phyloP scores from a whole-genome alignment of 2,113 vertebrate genomes.

The Nycticebus coucang region DNA sequence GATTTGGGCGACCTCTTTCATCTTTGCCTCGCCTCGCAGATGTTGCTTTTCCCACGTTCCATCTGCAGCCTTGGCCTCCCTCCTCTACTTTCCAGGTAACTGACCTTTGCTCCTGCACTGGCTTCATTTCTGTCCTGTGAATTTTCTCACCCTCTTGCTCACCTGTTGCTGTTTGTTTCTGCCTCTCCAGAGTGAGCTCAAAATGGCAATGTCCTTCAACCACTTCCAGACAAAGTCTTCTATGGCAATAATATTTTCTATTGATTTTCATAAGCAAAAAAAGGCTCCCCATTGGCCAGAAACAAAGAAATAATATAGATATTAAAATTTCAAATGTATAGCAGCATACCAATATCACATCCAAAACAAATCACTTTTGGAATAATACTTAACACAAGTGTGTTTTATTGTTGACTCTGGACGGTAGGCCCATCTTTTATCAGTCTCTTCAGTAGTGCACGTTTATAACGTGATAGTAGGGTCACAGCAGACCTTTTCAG shows the following conservation, averaged over 20 bases:
- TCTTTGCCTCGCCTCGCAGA: background rate
- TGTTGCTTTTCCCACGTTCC: background rate
- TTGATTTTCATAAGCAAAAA: background rate
- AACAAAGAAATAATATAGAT: background rate
- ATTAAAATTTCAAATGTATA: background rate
- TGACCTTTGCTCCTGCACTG: background rate
- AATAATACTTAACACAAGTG: background rate
- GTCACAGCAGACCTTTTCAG: background rate
- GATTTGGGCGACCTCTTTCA: background rate
- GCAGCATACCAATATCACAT: background rate
- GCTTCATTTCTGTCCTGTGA: background rate
- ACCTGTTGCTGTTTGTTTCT: background rate
- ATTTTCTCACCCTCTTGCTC: background rate
- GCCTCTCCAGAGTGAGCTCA: background rate
- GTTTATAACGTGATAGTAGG: background rate
- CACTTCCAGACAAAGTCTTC: background rate
- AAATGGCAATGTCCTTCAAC: background rate
- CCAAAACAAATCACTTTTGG: background rate
- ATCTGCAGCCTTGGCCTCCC: background rate
- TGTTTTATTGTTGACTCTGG: background rate
- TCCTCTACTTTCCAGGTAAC: background rate
- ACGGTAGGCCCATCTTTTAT: background rate
- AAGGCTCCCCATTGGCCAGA: background rate
- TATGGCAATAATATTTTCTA: background rate
- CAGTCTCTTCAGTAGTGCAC: background rate